Percentiles rank a stretch among this genome's conserved stretches.
Conservation (phyloP, 2,113 vertebrate species). For the Rattus rattus region DNA sequence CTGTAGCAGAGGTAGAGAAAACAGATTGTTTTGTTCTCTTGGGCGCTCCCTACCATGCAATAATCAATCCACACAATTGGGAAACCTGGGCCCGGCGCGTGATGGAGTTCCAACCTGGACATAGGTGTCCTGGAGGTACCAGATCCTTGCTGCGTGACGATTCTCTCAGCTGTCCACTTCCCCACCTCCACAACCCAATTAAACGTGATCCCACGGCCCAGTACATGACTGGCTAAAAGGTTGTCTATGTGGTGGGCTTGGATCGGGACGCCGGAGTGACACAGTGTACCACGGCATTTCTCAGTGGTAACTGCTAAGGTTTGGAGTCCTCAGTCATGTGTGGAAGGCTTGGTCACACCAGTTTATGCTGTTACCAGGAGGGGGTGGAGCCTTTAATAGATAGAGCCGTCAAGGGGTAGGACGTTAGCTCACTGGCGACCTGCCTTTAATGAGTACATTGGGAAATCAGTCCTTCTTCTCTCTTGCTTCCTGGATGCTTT, state of each 20-base stretch:
- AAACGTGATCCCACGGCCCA: not conserved
- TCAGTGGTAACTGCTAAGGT: not conserved
- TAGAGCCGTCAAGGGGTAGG: too few species aligned
- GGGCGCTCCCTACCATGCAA: rapidly evolving
- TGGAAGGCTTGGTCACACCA: not conserved
- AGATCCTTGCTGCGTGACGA: not conserved
- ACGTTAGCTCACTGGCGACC: not conserved
- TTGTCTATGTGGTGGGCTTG: not conserved
- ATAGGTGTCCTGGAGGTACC: too few species aligned
- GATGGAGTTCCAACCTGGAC: not conserved
- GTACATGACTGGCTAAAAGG: not conserved
- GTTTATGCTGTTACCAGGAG: not conserved
- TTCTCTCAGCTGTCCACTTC: not conserved
- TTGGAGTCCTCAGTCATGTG: not conserved
- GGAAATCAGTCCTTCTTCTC: not conserved
- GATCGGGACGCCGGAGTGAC: not conserved
- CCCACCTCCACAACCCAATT: not conserved
- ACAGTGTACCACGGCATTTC: rapidly evolving
- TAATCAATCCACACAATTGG: not conserved
- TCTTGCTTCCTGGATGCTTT: not conserved
- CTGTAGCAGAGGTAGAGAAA: not conserved
- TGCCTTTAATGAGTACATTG: not conserved
- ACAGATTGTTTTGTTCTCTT: not conserved
- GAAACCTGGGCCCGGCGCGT: too few species aligned
- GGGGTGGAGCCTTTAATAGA: not conserved